phyloP scores from a whole-genome alignment of 2,113 vertebrate species.

The Urocolius indicus region DNA sequence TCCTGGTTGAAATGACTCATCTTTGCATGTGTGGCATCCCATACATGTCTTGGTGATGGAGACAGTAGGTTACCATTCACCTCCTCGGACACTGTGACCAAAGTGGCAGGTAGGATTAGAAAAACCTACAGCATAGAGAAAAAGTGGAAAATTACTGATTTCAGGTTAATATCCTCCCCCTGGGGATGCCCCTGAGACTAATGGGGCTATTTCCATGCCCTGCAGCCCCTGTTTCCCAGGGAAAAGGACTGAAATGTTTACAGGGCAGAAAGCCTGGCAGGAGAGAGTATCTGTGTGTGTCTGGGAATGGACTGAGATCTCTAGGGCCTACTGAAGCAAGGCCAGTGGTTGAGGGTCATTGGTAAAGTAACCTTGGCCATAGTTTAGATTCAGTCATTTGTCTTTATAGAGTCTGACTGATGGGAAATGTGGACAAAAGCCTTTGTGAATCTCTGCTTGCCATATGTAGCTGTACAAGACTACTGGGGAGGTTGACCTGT shows the following conservation, averaged over 20 bases:
- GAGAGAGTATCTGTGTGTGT: slow-evolving; percentile 34
- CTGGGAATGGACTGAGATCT: slow-evolving; percentile 43
- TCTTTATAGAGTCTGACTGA: slow-evolving; percentile 38
- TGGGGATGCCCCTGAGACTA: not conserved
- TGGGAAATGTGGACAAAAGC: slow-evolving; percentile 38
- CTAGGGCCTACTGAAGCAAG: slow-evolving; percentile 29
- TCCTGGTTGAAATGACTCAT: not conserved
- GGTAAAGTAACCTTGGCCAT: slow-evolving; percentile 49
- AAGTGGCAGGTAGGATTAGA: not conserved
- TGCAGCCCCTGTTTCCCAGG: not conserved
- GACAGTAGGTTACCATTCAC: not conserved
- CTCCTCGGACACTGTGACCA: not conserved
- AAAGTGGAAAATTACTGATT: not conserved
- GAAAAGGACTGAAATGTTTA: slow-evolving; percentile 15
- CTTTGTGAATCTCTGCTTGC: slow-evolving; percentile 58
- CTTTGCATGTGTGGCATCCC: not conserved
- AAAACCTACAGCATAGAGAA: not conserved
- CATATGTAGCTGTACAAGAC: slow-evolving; percentile 30
- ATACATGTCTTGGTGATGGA: not conserved
- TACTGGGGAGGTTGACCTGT: not conserved
- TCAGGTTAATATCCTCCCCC: not conserved
- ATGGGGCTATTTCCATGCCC: not conserved
- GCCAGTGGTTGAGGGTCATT: slow-evolving; percentile 62
- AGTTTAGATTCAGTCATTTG: slow-evolving; percentile 8
- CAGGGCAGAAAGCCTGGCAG: not conserved